Conservation (phyloP, 53 echinoderm and acorn worm species). For the Henricia sp. region DNA sequence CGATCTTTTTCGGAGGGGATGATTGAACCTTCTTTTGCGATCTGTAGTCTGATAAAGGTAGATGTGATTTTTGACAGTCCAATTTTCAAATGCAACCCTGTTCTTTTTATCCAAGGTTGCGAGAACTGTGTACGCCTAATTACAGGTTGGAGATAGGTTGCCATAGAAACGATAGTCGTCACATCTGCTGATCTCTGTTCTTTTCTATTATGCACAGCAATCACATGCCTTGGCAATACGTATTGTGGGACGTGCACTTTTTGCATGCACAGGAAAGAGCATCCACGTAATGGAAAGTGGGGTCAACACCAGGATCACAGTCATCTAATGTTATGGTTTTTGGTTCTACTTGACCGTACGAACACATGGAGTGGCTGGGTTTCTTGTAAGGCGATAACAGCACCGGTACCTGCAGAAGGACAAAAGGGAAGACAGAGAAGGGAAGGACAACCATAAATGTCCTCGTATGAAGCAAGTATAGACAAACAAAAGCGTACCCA, state of each 20-base stretch:
- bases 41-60: too few relatives aligned
- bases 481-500: too few relatives aligned
- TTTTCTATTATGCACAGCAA: neutral
- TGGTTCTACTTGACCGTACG: constrained; percentile 66
- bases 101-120: neutral
- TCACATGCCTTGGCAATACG: constrained; percentile 73
- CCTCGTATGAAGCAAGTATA: too few relatives aligned
- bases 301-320: constrained; percentile 85
- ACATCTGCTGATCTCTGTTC: neutral
- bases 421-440: neutral
- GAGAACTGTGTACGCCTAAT: neutral
- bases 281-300: constrained; percentile 75
- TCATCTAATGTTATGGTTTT: constrained; percentile 67
- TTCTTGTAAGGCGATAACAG: constrained; percentile 80
- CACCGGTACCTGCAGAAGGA: constrained; percentile 69
- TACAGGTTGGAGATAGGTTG: neutral
- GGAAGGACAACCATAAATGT: too few relatives aligned
- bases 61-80: neutral
- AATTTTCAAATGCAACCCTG: neutral
- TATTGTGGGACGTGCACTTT: constrained; percentile 67
- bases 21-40: too few relatives aligned
- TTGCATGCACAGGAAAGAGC: constrained; percentile 79
- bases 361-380: constrained; percentile 82
- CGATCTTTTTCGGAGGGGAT: too few relatives aligned
- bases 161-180: neutral